Conservation (phyloP, 1,140 invertebrate species). For the Elymnias hypermnestra region DNA sequence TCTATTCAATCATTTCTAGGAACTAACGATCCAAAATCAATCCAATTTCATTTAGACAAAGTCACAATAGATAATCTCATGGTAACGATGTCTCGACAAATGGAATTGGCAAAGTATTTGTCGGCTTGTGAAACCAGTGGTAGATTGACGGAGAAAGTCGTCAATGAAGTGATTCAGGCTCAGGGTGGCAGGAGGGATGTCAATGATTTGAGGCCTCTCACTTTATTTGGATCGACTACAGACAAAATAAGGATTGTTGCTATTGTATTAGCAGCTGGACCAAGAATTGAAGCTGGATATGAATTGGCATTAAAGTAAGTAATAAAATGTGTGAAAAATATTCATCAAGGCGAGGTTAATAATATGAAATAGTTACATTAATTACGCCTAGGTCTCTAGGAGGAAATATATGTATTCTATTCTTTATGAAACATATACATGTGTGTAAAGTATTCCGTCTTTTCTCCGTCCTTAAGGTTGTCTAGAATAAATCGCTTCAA, state of each 20-base stretch:
- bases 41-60: slow-evolving; percentile 82
- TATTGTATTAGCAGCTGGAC: slow-evolving; percentile 79
- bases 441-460: no score
- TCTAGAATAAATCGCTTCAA: no score
- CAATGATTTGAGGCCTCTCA: slow-evolving; percentile 75
- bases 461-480: no score
- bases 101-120: slow-evolving; percentile 82
- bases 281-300: slow-evolving; percentile 81
- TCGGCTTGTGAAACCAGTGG: slow-evolving; percentile 77
- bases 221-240: slow-evolving; percentile 80
- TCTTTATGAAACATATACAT: no score
- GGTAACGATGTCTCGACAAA: slow-evolving; percentile 82
- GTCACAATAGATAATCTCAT: slow-evolving; percentile 82
- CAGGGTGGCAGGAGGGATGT: slow-evolving; percentile 46
- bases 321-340: no score
- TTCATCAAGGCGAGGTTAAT: no score
- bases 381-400: no score
- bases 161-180: slow-evolving; percentile 53
- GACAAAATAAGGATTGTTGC: slow-evolving; percentile 82
- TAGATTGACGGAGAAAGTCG: slow-evolving; percentile 44
- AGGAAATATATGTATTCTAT: no score
- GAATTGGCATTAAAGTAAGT: slow-evolving; percentile 81
- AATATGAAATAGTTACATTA: no score
- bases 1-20: slow-evolving; percentile 27
- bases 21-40: slow-evolving; percentile 65